phyloP scores from a whole-genome alignment of 2,888 invertebrate species.

The Caenorhabditis sp. region DNA sequence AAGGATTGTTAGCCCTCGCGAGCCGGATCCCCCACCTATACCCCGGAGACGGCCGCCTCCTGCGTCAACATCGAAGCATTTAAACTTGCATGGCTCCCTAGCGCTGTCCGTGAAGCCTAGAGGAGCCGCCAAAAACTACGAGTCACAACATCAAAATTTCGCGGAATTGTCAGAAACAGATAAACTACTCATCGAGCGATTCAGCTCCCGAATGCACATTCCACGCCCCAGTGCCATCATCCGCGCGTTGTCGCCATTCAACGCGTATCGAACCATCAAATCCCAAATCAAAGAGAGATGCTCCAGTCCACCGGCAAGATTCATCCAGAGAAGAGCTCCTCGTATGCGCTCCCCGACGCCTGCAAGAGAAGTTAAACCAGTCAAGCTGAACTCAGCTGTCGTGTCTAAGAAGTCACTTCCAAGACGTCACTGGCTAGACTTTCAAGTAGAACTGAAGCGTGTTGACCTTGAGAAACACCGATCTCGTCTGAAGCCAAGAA shows the following conservation, averaged over 20 bases:
- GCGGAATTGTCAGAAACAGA: constrained; percentile 74
- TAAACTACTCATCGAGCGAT: constrained; percentile 74
- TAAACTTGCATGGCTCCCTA: constrained; percentile 75
- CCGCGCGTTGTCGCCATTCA: constrained; percentile 67
- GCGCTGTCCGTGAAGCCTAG: constrained; percentile 76
- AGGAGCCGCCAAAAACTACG: constrained; percentile 66
- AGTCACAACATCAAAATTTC: constrained; percentile 63
- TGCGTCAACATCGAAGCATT: constrained; percentile 59
- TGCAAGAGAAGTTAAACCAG: constrained; percentile 39
- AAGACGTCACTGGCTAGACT: constrained; percentile 64
- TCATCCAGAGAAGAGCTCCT: constrained; percentile 54
- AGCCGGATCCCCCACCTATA: constrained; percentile 62
- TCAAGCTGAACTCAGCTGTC: constrained; percentile 35
- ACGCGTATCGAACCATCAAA: constrained; percentile 57
- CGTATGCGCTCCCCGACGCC: constrained; percentile 52
- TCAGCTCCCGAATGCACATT: constrained; percentile 72
- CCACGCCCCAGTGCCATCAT: constrained; percentile 71
- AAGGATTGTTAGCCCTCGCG: constrained; percentile 54
- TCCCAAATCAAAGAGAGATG: constrained; percentile 59
- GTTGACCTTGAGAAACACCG: constrained; percentile 65
- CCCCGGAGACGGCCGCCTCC: constrained; percentile 58
- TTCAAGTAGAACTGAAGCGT: constrained; percentile 62
- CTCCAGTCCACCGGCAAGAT: constrained; percentile 54
- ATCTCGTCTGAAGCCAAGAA: constrained; percentile 59
- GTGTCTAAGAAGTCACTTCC: constrained; percentile 42